Conservation (phyloP, 2,888 invertebrate species). For the Ariolimax columbianus region DNA sequence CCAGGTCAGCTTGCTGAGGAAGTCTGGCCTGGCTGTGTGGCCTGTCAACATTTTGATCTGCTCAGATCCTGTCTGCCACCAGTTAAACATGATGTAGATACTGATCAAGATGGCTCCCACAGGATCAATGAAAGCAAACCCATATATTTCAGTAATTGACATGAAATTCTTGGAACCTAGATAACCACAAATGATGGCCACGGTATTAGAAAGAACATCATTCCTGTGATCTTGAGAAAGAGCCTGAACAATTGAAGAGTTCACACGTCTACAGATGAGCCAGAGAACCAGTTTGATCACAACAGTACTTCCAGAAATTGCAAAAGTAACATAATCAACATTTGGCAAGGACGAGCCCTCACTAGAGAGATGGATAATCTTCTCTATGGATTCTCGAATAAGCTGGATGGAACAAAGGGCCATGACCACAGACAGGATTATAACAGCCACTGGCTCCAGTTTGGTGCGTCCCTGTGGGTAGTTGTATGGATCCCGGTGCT, state of each 20-base stretch:
- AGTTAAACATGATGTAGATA: conserved; percentile 79
- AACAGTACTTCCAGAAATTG: conserved; percentile 69
- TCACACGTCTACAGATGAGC: conserved; percentile 68
- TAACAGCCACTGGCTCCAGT: conserved; percentile 79
- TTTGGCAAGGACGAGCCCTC: conserved; percentile 59
- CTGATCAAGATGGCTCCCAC: conserved; percentile 80
- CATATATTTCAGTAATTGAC: conserved; percentile 44
- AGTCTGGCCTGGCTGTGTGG: conserved; percentile 74
- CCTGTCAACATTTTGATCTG: conserved; percentile 77
- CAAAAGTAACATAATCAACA: conserved; percentile 67
- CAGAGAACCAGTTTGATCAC: conserved; percentile 74
- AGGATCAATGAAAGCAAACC: conserved; percentile 79
- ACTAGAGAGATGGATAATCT: conserved; percentile 69
- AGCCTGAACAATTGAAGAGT: conserved; percentile 72
- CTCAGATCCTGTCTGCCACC: conserved; percentile 79
- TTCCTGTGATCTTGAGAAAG: conserved; percentile 80
- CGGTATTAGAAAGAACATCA: conserved; percentile 80
- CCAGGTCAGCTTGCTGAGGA: conserved; percentile 77
- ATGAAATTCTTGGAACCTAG: conserved; percentile 64
- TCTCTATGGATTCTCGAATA: conserved; percentile 77
- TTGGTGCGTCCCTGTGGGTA: conserved; percentile 80
- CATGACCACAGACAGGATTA: conserved; percentile 80
- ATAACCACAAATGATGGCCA: conserved; percentile 79
- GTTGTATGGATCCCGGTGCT: conserved; percentile 77
- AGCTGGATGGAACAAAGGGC: conserved; percentile 79